Evolutionary conservation across 2,888 invertebrate species (phyloP).

Genomic region (Coremacera marginata): DNA sequence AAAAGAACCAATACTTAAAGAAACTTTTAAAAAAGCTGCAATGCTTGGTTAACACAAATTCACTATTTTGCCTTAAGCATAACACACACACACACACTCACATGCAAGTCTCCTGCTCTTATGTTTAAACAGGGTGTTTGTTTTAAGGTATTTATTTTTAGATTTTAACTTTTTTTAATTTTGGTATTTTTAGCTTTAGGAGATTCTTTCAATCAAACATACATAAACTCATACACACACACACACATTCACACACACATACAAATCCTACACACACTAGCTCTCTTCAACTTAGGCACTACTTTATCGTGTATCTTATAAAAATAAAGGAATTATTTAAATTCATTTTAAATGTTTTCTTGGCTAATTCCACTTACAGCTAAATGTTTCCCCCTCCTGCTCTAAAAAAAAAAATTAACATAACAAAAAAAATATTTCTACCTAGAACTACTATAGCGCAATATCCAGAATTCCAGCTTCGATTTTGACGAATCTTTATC

Average conservation of each 20-base stretch:
- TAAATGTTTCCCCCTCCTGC: constrained; percentile 45
- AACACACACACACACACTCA: neutral
- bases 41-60: neutral
- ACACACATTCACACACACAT: constrained; percentile 41
- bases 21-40: neutral
- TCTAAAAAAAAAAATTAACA: neutral
- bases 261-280: constrained; percentile 35
- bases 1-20: neutral
- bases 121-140: neutral
- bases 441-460: neutral
- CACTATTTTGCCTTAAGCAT: neutral
- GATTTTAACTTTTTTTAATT: constrained; percentile 2
- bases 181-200: constrained; percentile 32
- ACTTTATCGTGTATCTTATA: neutral
- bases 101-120: constrained; percentile 1
- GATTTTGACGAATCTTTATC: constrained; percentile 22
- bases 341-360: constrained; percentile 18
- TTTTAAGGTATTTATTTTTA: constrained; percentile 7
- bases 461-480: neutral
- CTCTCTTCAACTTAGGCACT: constrained; percentile 46
- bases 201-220: constrained; percentile 29
- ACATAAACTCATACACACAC: constrained; percentile 45
- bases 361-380: constrained; percentile 10
- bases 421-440: constrained; percentile 14
- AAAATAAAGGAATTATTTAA: neutral